These are phyloP conservation scores for Caretta caretta DNA, from an alignment of 2,113 vertebrate genomes.

Conservation along the genomic window DNA sequence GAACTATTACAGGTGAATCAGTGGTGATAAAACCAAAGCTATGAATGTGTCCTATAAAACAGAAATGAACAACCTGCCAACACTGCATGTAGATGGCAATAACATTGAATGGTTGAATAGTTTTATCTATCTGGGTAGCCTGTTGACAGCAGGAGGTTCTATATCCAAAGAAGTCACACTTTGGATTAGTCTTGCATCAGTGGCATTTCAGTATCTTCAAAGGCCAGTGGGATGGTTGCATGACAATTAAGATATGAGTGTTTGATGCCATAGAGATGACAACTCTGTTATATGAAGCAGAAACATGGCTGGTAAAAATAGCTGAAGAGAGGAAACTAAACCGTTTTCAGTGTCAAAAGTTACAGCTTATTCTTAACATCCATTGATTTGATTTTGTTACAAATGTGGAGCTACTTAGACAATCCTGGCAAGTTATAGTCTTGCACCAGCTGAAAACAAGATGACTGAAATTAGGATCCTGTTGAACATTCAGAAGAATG, in stretches of 20 bases:
- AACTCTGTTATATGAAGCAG: not conserved
- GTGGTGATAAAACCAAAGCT: not conserved
- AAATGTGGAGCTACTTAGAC: not conserved
- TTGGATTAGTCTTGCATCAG: not conserved
- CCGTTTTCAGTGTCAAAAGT: not conserved
- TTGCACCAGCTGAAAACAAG: not conserved
- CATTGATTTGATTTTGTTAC: not conserved
- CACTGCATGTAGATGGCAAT: not conserved
- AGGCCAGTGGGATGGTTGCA: not conserved
- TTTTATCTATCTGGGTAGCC: not conserved
- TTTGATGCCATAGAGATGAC: not conserved
- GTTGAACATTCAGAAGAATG: not conserved
- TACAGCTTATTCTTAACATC: not conserved
- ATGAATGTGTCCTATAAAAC: not conserved
- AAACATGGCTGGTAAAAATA: not conserved
- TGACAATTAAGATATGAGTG: not conserved
- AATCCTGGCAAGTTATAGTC: not conserved
- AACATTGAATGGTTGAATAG: not conserved
- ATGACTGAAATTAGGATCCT: not conserved
- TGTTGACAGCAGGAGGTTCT: not conserved
- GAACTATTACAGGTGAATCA: not conserved
- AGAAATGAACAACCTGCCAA: not conserved
- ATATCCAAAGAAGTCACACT: not conserved
- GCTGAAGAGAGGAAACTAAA: not conserved
- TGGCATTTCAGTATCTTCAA: not conserved